phyloP scores from a whole-genome alignment of 1,140 invertebrate genomes.

The Heterodera carotae region DNA sequence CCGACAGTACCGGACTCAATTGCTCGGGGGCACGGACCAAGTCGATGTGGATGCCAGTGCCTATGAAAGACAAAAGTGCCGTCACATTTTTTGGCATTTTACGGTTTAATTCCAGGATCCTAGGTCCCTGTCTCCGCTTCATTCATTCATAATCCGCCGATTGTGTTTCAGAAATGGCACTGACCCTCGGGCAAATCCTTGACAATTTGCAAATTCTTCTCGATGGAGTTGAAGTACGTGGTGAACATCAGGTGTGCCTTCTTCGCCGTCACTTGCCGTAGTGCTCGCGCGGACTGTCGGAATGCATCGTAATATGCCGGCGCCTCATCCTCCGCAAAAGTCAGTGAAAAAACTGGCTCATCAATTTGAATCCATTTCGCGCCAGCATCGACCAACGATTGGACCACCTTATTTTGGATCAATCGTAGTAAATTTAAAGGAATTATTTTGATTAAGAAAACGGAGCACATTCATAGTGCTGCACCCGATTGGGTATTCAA shows the following conservation, averaged over 20 bases:
- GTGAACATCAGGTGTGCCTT: constrained; percentile 25
- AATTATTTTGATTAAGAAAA: too few species aligned
- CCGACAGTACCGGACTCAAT: constrained; percentile 3
- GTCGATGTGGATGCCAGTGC: constrained; percentile 26
- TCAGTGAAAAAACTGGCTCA: constrained; percentile 26
- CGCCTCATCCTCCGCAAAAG: constrained; percentile 7
- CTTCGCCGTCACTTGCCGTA: constrained; percentile 22
- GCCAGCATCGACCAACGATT: constrained; percentile 21
- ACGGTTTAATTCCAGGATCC: too few species aligned
- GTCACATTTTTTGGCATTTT: too few species aligned
- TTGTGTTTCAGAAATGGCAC: too few species aligned
- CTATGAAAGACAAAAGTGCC: too few species aligned
- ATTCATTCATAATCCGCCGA: too few species aligned
- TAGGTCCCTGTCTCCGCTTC: too few species aligned
- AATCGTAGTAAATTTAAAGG: too few species aligned
- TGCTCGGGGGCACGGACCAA: constrained; percentile 32
- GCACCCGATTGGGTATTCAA: too few species aligned
- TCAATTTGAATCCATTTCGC: constrained; percentile 28
- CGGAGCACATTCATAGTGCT: too few species aligned
- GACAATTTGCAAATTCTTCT: constrained; percentile 21
- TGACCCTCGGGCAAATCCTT: not conserved
- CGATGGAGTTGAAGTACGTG: constrained; percentile 29
- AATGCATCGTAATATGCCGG: constrained; percentile 18
- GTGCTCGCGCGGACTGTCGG: not conserved
- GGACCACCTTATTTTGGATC: constrained; percentile 12